A percentile compares a stretch with the other conserved stretches of the same genome.
phyloP scores from a whole-genome alignment of 1,140 invertebrate species.

The Tachypleus tridentatus region DNA sequence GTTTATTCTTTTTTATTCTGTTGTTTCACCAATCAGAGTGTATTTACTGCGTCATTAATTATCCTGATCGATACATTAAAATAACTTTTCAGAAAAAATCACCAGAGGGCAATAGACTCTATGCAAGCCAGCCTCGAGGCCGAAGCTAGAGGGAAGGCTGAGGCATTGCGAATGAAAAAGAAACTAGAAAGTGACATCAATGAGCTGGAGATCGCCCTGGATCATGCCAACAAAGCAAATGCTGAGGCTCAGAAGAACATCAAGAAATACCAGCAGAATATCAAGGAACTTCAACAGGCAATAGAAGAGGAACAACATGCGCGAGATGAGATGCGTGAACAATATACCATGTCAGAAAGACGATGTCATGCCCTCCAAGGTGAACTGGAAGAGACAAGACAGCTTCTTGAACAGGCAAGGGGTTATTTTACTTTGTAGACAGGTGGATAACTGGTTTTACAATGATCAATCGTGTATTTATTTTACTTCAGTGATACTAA shows the following conservation, averaged over 20 bases:
- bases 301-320: constrained; percentile 96
- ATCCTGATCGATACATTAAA: neutral
- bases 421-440: too few relatives aligned
- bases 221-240: constrained; percentile 96
- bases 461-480: too few relatives aligned
- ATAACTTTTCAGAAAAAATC: constrained; percentile 65
- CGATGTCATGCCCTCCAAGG: constrained; percentile 88
- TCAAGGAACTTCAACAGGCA: constrained; percentile 87
- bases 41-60: too few relatives aligned
- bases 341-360: constrained; percentile 88
- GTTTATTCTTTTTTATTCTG: too few relatives aligned
- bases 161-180: constrained; percentile 99
- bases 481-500: too few relatives aligned
- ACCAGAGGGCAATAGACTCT: constrained; percentile 96
- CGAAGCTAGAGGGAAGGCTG: constrained; percentile 97
- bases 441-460: too few relatives aligned
- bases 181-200: constrained; percentile 99
- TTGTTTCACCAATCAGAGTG: too few relatives aligned
- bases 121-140: constrained; percentile 99
- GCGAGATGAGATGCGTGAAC: constrained; percentile 92
- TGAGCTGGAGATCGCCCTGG: constrained; percentile 94
- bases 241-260: constrained; percentile 98
- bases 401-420: constrained; percentile 73
- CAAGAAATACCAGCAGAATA: constrained; percentile 91
- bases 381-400: constrained; percentile 92